These are phyloP conservation scores for Anthophora plumipes DNA, from an alignment of 2,888 invertebrate genomes.

Conservation along the genomic window DNA sequence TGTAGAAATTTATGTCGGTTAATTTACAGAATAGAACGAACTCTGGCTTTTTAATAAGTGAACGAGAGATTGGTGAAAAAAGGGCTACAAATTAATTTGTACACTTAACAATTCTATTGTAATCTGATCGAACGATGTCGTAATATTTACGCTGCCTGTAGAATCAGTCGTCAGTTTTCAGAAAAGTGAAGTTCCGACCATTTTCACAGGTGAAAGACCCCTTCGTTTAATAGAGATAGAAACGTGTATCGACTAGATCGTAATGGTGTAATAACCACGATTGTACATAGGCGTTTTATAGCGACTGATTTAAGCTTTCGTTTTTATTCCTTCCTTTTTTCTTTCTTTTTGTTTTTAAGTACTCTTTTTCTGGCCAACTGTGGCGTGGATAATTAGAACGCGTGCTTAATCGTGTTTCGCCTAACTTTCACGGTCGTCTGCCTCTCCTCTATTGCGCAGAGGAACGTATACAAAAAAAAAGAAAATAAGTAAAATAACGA, in stretches of 20 bases:
- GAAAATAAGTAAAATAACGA: neutral
- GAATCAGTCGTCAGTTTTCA: too few species aligned
- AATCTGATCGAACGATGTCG: too few species aligned
- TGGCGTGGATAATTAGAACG: constrained; percentile 28
- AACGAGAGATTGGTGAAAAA: too few species aligned
- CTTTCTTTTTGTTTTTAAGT: constrained; percentile 3
- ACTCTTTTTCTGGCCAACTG: constrained; percentile 21
- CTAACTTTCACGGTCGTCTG: constrained; percentile 8
- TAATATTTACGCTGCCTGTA: too few species aligned
- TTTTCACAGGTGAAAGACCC: too few species aligned
- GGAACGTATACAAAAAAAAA: neutral
- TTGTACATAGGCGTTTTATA: constrained; percentile 58
- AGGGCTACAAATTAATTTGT: too few species aligned
- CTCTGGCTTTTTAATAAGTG: too few species aligned
- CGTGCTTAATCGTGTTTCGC: constrained; percentile 25
- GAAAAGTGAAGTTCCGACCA: too few species aligned
- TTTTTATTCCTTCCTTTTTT: neutral
- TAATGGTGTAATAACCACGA: constrained; percentile 20
- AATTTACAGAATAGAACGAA: too few species aligned
- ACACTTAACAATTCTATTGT: too few species aligned
- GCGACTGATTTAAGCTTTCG: constrained; percentile 54
- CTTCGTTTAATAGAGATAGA: constrained; percentile 3
- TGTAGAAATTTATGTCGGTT: too few species aligned
- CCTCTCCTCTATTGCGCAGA: constrained; percentile 1
- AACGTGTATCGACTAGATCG: constrained; percentile 13